Base-by-base conservation (phyloP, 1,140 invertebrate genomes). In the Periplaneta americana region DNA sequence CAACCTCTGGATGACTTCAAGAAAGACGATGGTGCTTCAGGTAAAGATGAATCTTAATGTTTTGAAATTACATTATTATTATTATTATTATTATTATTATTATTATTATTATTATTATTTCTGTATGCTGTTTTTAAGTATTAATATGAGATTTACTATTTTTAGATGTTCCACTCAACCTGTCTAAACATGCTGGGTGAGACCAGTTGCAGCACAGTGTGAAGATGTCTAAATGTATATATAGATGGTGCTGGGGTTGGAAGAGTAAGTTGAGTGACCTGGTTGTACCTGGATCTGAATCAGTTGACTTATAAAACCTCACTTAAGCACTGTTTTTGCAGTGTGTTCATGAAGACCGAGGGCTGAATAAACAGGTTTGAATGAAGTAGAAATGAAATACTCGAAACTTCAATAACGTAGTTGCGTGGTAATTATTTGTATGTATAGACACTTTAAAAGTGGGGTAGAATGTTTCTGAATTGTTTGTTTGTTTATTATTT, bases 121-220 rank as follows among this genome's bases (percentile, higher is more conserved):
- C 89, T 89, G 86, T 88, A 90, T 87, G 88, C 89, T 80, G 81
- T 74, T 39, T 82, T 37, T 77, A 74, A 32, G 32, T 10, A 9
- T 36, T 34, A 31, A 36, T 78, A 34, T 39, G n/a, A 13, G 18
- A 15, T 81, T 34, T n/a, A 34, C 15, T 75, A 9, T 74, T 83
- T 83, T 35, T 80, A 85, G 85, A 85, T 83, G 82, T 84, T 35
- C 85, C 85, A 36, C 77, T 85, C 39, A 85, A 85, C 74, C 78
- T 85, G 36, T 85, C 85, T n/a, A 85, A 85, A 79, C 83, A 85
- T 81, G 82, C 85, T 35, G 85, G 85, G 35, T 77, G 82, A 80
- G 34, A 48, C 48, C 48, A 28, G 22, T n/a, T n/a, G 48, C n/a
- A n/a, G 48, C 28, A 9, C 39, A 9, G 39, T 48, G 39, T 8